Evolutionary conservation across 2,888 invertebrate species (phyloP).

Genomic region (Ellobium chinense): DNA sequence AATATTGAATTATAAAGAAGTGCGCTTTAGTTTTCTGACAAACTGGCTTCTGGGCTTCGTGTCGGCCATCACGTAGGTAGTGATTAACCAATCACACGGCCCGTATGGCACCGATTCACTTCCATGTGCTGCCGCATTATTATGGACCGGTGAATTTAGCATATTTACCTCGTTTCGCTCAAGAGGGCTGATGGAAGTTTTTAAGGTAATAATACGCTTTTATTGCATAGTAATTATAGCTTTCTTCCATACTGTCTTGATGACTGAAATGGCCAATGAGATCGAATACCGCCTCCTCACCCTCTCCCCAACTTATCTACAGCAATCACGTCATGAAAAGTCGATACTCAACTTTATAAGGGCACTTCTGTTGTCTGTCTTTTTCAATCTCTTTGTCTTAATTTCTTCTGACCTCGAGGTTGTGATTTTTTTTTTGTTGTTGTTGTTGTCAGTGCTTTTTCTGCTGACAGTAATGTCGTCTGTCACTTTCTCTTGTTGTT

Average conservation of each 20-base stretch:
- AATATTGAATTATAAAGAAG: neutral
- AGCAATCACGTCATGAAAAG: too few relatives aligned
- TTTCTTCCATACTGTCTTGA: neutral
- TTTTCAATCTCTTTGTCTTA: too few relatives aligned
- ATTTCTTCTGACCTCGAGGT: too few relatives aligned
- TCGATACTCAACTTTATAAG: too few relatives aligned
- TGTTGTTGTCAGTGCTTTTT: neutral
- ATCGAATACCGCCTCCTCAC: neutral
- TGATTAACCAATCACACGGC: constrained; percentile 12
- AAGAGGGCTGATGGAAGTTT: constrained; percentile 6
- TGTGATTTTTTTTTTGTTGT: neutral
- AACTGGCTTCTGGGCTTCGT: neutral
- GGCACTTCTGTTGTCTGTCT: too few relatives aligned
- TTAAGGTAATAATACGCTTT: constrained; percentile 5
- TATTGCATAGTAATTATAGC: constrained; percentile 9
- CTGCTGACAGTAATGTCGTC: too few relatives aligned
- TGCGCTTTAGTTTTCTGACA: neutral
- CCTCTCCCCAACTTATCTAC: neutral
- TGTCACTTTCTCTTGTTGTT: too few relatives aligned
- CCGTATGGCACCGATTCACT: constrained; percentile 14
- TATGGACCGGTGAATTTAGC: neutral
- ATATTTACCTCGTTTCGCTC: constrained; percentile 1
- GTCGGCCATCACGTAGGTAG: neutral
- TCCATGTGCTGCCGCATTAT: neutral
- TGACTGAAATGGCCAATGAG: neutral